A percentile compares a stretch with the other conserved stretches of the same genome.
These are phyloP conservation scores for Pipra filicauda DNA, from an alignment of 2,113 vertebrate genomes.

Conservation along the genomic window DNA sequence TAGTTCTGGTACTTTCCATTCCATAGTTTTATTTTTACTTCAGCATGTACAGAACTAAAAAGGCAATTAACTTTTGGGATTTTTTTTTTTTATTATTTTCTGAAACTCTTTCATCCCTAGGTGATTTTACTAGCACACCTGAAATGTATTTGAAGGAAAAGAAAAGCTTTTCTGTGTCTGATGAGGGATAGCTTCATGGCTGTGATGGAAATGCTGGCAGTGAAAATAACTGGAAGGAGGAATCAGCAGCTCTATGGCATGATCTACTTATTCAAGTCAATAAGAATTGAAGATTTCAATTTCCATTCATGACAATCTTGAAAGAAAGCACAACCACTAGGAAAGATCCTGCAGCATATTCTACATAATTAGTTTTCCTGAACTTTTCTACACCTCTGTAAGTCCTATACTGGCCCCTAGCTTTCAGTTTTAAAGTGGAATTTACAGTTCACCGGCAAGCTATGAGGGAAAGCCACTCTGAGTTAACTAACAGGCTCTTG, in stretches of 20 bases:
- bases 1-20: slow-evolving; percentile 56
- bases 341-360: neutral
- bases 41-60: slow-evolving; percentile 8
- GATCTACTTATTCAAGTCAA: neutral
- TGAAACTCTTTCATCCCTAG: neutral
- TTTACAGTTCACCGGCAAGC: neutral
- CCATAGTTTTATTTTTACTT: slow-evolving; percentile 56
- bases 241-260: neutral
- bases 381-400: neutral
- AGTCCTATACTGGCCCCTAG: neutral
- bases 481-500: neutral
- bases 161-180: neutral
- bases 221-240: neutral
- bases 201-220: neutral
- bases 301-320: neutral
- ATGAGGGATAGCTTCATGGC: neutral
- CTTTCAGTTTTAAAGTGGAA: neutral
- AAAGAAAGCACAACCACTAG: neutral
- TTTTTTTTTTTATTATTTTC: neutral
- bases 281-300: neutral
- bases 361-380: neutral
- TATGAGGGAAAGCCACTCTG: neutral
- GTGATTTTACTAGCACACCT: slow-evolving; percentile 2
- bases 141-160: neutral
- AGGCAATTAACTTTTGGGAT: neutral